These are phyloP conservation scores for Callimorpha dominula DNA, from an alignment of 2,888 invertebrate genomes.

Conservation along the genomic window DNA sequence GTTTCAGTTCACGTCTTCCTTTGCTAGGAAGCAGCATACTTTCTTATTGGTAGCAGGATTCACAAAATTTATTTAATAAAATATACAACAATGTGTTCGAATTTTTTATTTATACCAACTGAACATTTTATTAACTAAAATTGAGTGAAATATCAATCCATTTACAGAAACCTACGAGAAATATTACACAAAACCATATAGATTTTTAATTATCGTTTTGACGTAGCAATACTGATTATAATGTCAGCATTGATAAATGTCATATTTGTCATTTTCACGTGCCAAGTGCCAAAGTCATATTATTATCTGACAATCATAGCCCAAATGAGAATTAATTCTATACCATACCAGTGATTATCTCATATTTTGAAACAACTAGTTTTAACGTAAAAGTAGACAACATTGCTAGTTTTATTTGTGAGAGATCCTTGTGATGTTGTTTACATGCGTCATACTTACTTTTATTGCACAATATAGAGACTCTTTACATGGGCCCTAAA, in stretches of 20 bases:
- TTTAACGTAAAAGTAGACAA: constrained; percentile 11
- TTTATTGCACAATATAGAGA: constrained; percentile 61
- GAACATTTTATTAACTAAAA: no score
- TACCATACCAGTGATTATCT: constrained; percentile 32
- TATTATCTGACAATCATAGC: constrained; percentile 29
- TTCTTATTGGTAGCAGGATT: no score
- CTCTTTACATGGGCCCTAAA: constrained; percentile 54
- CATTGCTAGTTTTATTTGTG: constrained; percentile 12
- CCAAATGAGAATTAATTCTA: constrained; percentile 38
- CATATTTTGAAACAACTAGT: constrained; percentile 19
- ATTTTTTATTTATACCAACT: no score
- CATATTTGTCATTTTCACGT: constrained; percentile 8
- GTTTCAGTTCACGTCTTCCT: no score
- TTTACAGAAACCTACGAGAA: no score
- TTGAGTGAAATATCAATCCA: no score
- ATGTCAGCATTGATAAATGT: constrained; percentile 24
- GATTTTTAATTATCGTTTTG: constrained; percentile 28
- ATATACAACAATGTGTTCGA: no score
- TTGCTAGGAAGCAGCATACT: no score
- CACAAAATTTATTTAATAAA: no score
- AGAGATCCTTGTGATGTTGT: constrained; percentile 38
- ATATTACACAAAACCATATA: not conserved
- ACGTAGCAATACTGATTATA: constrained; percentile 25
- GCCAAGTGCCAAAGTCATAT: constrained; percentile 7
- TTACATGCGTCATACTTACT: constrained; percentile 20